These are phyloP conservation scores for Heteronetta atricapilla DNA, from an alignment of 2,113 vertebrate genomes.

Conservation along the genomic window DNA sequence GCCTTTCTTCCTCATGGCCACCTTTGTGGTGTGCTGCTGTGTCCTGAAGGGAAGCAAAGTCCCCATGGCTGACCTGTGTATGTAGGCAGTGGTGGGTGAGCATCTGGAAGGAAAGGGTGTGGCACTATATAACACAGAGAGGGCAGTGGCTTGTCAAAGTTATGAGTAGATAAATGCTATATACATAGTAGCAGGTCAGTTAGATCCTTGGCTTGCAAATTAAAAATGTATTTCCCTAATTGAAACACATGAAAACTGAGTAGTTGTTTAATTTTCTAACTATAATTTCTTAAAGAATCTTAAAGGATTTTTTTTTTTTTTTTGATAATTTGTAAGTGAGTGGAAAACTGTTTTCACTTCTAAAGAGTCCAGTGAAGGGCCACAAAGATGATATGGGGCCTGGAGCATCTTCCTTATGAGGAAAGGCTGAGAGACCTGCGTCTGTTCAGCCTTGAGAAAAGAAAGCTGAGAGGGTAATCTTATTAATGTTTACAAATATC, in stretches of 20 bases:
- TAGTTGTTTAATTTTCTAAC: background rate
- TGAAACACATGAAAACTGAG: background rate
- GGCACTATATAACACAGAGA: rapidly evolving
- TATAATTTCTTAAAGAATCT: background rate
- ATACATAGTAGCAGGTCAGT: background rate
- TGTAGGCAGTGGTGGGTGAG: no score
- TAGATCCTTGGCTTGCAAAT: background rate
- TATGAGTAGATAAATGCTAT: background rate
- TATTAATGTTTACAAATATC: no score
- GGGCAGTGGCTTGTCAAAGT: background rate
- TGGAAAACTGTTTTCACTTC: background rate
- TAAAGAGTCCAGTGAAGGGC: no score
- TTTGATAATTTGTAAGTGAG: background rate
- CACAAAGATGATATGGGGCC: no score
- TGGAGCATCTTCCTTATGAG: no score
- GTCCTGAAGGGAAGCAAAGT: background rate
- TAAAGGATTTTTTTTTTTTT: background rate
- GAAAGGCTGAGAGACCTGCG: no score
- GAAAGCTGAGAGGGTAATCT: no score
- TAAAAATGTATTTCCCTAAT: background rate
- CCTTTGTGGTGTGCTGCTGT: background rate
- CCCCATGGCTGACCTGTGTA: rapidly evolving
- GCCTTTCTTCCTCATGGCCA: background rate
- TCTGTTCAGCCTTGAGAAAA: no score
- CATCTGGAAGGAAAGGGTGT: background rate